Evolutionary conservation across 2,113 vertebrate species (phyloP).

Genomic region (Caranx melampygus): DNA sequence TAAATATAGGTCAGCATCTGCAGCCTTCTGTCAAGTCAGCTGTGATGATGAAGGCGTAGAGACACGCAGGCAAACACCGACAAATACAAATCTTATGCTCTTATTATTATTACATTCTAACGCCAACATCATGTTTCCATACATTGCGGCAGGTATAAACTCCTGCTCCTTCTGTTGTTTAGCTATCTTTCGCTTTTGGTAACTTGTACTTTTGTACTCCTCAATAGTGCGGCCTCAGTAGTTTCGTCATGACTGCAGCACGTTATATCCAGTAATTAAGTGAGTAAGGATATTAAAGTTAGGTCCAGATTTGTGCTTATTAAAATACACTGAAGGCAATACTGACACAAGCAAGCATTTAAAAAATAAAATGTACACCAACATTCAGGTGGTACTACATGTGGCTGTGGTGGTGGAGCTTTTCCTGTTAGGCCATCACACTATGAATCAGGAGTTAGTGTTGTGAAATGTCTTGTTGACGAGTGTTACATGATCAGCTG

Average conservation of each 20-base stretch:
- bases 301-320: background rate
- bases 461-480: constrained; percentile 68
- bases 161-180: background rate
- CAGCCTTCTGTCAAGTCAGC: background rate
- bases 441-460: constrained; percentile 38
- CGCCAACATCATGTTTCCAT: background rate
- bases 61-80: background rate
- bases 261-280: background rate
- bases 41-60: background rate
- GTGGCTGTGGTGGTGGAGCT: background rate
- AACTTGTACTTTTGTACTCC: background rate
- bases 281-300: too few relatives aligned
- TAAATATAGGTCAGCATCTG: constrained; percentile 38
- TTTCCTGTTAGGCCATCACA: constrained; percentile 7
- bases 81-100: too few relatives aligned
- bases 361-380: background rate
- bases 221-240: background rate
- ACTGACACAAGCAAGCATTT: background rate
- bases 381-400: background rate
- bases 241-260: background rate
- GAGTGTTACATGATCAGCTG: constrained; percentile 66
- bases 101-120: background rate
- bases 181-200: background rate
- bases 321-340: background rate
- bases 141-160: background rate